Conservation (phyloP, 2,797 vertebrate species). For the Passerculus sandwichensis region DNA sequence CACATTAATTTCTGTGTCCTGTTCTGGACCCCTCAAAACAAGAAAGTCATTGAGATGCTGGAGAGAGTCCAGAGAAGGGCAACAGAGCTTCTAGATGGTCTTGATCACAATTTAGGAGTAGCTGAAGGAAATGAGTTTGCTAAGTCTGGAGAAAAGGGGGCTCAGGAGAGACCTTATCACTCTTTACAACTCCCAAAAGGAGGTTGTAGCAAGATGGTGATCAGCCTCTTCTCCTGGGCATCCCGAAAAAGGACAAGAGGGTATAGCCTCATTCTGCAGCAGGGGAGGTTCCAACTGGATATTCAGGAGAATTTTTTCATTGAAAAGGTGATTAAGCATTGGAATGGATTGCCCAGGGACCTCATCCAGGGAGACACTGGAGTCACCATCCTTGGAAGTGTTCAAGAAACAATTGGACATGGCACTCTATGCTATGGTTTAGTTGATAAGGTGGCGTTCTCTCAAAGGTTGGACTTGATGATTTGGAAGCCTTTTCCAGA, state of each 20-base stretch:
- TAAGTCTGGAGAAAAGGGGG: not conserved
- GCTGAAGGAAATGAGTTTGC: not conserved
- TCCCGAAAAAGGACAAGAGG: not conserved
- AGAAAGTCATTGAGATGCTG: not conserved
- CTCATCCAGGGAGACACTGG: no score
- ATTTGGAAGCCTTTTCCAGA: not conserved
- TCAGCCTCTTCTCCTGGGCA: accelerated
- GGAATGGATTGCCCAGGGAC: not conserved
- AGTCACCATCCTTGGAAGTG: not conserved
- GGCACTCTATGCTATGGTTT: not conserved
- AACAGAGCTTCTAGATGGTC: not conserved
- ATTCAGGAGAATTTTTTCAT: not conserved
- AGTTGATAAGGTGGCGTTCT: not conserved
- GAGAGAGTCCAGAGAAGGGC: not conserved
- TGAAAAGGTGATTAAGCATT: not conserved
- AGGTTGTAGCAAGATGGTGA: not conserved
- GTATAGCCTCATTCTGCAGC: not conserved
- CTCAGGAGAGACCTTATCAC: no score
- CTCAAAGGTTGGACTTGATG: not conserved
- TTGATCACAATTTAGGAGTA: not conserved
- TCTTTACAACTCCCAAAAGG: not conserved
- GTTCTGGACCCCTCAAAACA: not conserved
- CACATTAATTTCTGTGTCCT: accelerated
- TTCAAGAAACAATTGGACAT: not conserved
- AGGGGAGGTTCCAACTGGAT: not conserved